Evolutionary conservation across 2,888 invertebrate species (phyloP), one percentile per base, ranked within the genome.

Genomic region (Frankliniella intonsa): DNA sequence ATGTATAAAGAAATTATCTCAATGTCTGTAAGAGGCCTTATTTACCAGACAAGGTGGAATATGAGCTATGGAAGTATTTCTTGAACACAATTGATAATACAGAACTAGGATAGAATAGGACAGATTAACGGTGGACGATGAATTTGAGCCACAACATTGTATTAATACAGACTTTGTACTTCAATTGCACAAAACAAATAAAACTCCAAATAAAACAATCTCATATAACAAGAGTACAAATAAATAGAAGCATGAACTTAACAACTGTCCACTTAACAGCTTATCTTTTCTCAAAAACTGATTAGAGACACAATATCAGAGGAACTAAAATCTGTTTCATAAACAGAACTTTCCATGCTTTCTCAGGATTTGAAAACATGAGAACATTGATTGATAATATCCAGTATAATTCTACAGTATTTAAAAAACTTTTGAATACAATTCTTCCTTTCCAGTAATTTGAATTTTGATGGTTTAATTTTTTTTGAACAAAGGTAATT

Each of bases 81-180:
- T 19, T 62, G 62, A 62, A 62, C 62, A 62, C 62, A 62, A 38
- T 3, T 38, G 38, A 38, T 38, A 38, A 38, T 62, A 62, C 62
- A 62, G n/a, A 62, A 38, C n/a, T 17, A 62, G n/a, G 14, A 62
- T 19, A 62, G 62, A n/a, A 17, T 17, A 62, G 11, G 62, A 62
- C 2, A 76, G 69, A 25, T 76, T 76, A 22, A 22, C 12, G 69
- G 12, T 76, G 10, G 69, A 22, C 25, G 25, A 76, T 76, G 12
- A 76, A 76, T 76, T 76, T 76, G 69, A 76, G 69, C 69, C 69
- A 76, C 14, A 76, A 22, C 12, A 25, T 12, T 12, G 25, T 76
- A 76, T 25, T 76, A 76, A 76, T 76, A 76, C 69, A 76, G 10
- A 76, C 69, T 76, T 76, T 76, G 69, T 76, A 76, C 69, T 76